These are phyloP conservation scores for Tetrax tetrax DNA, from an alignment of 2,113 vertebrate genomes.

Conservation along the genomic window DNA sequence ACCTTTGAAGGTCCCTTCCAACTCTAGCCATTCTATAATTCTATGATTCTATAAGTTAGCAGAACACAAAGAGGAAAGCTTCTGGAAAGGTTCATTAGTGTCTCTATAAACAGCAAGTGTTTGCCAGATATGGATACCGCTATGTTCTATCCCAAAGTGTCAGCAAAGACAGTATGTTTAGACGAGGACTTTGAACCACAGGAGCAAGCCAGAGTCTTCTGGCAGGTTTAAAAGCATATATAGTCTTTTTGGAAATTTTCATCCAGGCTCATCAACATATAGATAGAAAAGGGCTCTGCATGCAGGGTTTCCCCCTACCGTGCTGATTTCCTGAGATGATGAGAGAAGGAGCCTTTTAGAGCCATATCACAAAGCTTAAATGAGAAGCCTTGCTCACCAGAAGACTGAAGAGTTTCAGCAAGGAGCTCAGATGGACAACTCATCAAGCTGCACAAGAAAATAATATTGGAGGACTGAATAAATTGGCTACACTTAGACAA, in stretches of 20 bases:
- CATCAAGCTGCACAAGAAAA: background rate
- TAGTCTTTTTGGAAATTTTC: background rate
- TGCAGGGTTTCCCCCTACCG: background rate
- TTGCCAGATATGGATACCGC: background rate
- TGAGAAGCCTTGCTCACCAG: background rate
- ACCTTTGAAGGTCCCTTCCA: no score
- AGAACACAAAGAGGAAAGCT: background rate
- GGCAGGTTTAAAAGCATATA: background rate
- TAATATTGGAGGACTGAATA: background rate
- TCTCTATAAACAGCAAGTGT: background rate
- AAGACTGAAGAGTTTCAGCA: background rate
- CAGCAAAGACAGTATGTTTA: accelerated
- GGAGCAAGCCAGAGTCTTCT: background rate
- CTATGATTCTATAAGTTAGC: background rate
- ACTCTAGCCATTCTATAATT: no score
- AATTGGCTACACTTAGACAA: background rate
- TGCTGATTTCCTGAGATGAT: background rate
- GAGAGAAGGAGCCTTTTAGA: background rate
- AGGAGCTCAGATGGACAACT: background rate
- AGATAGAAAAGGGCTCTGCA: background rate
- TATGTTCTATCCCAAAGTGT: accelerated
- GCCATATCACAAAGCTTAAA: background rate
- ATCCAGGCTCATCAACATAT: background rate
- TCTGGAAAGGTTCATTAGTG: background rate
- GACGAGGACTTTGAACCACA: background rate